phyloP scores from a whole-genome alignment of 1,140 invertebrate genomes.

The Eueides isabella region DNA sequence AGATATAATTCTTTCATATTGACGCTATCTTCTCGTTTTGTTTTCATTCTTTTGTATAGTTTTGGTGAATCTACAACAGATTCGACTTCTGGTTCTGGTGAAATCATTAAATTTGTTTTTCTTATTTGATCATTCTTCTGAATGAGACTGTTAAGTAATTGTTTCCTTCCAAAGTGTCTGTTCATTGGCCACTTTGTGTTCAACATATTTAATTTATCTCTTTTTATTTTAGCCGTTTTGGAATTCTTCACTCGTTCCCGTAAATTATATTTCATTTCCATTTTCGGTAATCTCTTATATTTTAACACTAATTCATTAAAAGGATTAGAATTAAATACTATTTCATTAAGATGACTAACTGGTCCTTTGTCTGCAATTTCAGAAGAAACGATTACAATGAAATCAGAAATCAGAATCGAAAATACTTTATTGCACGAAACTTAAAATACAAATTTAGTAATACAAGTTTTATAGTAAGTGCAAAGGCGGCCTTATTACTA shows the following conservation, averaged over 20 bases:
- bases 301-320: conserved; percentile 61
- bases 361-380: not conserved
- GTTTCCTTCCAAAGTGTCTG: conserved; percentile 43
- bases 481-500: no score
- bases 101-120: conserved; percentile 37
- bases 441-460: no score
- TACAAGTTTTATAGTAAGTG: no score
- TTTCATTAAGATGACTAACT: conserved; percentile 15
- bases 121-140: conserved; percentile 33
- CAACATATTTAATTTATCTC: conserved; percentile 52
- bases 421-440: no score
- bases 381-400: not conserved
- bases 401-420: no score
- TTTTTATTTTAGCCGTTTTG: conserved; percentile 53
- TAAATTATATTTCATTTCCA: conserved; percentile 66
- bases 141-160: conserved; percentile 31
- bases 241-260: conserved; percentile 64
- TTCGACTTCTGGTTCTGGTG: conserved; percentile 44
- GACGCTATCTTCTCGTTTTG: conserved; percentile 43
- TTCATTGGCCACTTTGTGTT: conserved; percentile 65
- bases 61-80: conserved; percentile 41
- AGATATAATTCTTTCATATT: conserved; percentile 43
- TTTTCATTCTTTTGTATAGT: conserved; percentile 58
- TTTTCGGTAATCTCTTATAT: conserved; percentile 62
- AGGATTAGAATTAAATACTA: conserved; percentile 40